Evolutionary conservation across 1,140 invertebrate genomes (phyloP), one percentile per base, ranked within the genome.

Genomic region (Drosophila tani): DNA sequence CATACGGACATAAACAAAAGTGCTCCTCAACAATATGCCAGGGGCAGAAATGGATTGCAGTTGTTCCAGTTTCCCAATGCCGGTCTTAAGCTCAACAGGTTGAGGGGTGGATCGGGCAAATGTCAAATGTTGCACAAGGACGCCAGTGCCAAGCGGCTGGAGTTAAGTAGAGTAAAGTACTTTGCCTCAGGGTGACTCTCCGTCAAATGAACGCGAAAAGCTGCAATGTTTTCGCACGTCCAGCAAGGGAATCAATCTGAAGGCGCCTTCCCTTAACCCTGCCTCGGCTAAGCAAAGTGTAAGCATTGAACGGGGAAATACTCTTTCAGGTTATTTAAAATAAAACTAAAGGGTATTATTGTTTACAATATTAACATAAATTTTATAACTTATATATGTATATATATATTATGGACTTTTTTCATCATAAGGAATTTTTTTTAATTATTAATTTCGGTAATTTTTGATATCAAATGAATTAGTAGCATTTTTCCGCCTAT

Each of bases 131-230:
- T 66, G 65, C 17, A 35, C 50, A 75, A 67, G 62, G 74, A 59
- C 74, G 53, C 19, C 47, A 59, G 35, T 59, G 71, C 46, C 63
- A 19, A 17, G n/a, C 12, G 50, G 17, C 50, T 4, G 15, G 32
- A 17, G 21, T 38, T 55, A 35, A 38, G 41, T 53, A 27, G 11
- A 29, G 49, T 11, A 59, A 77, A 68, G 57, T 49, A 68, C 47
- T 38, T 58, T 15, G 47, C 74, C 75, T 47, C 56, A 55, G 38
- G 75, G 64, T 56, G 43, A 64, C 74, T 77, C 32, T 59, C 11
- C 74, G 63, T 43, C 55, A 77, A 77, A 77, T 77, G 56, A 68
- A 77, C 55, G 50, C 49, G 11, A 45, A 77, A 77, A 77, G 63
- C 75, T 68, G 74, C 40, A 47, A 55, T 58, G 56, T 41, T 49